Conservation (phyloP, 2,888 invertebrate species). For the Amphimallon solstitiale region DNA sequence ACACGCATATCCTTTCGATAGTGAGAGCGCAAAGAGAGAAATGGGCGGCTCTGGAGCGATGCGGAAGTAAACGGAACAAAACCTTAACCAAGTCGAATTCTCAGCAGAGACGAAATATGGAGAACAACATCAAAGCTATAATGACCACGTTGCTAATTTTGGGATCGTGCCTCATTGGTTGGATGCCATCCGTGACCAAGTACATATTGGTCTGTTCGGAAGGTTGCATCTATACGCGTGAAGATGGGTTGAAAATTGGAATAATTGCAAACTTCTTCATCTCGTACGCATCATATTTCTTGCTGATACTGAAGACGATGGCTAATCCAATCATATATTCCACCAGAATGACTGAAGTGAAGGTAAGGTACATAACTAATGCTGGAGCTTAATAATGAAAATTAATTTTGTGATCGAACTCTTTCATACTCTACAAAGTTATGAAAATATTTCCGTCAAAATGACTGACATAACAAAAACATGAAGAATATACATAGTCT, state of each 20-base stretch:
- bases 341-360: constrained; percentile 73
- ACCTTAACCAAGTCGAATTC: constrained; percentile 42
- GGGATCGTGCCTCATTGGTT: constrained; percentile 69
- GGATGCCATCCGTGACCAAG: constrained; percentile 70
- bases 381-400: too few species aligned
- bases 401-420: too few species aligned
- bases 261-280: constrained; percentile 43
- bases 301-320: constrained; percentile 71
- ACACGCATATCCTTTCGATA: constrained; percentile 69
- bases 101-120: constrained; percentile 59
- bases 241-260: constrained; percentile 35
- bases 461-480: too few species aligned
- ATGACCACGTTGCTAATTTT: constrained; percentile 72
- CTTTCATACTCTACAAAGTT: too few species aligned
- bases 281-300: constrained; percentile 60
- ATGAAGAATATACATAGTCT: too few species aligned
- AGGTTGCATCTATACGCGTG: constrained; percentile 53
- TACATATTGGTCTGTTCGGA: constrained; percentile 68
- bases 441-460: too few species aligned
- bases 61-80: constrained; percentile 58
- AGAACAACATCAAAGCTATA: constrained; percentile 68
- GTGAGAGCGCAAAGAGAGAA: constrained; percentile 67
- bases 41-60: constrained; percentile 62
- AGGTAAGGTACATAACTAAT: too few species aligned
- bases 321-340: constrained; percentile 75